Base-by-base conservation (phyloP, 92 coral and sea anemone species). In the Zoanthus solanderi region DNA sequence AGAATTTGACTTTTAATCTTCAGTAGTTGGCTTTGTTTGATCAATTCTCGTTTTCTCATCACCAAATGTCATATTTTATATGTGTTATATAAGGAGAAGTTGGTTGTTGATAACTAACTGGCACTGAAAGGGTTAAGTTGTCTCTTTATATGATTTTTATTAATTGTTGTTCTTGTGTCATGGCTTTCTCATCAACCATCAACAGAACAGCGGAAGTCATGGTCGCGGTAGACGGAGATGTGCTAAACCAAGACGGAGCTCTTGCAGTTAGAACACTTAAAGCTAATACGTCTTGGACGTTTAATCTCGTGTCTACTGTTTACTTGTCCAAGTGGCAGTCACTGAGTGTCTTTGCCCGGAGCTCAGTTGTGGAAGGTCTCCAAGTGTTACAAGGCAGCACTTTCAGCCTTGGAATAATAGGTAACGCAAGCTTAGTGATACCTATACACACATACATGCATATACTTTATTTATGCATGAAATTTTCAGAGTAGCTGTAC, bases 321-420 rank as follows among this genome's bases (percentile, higher is more conserved):
- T 65, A 80, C 85, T 42, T 80, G 85, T 8, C 60, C 75, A 80
- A 67, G 57, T 80, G 85, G 85, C 85, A 80, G 75, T 80, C 85
- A 18, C 13, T 80, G 58, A 44, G 60, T 52, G 50, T 80, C 28
- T 0, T 80, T 6, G 75, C 85, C 4, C 85, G 85, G 18, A 80
- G 74, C 74, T 80, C 85, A 32, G 61, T 80, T 80, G 85, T 80
- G 15, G 75, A 80, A 18, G 85, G 85, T 30, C 45, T 80, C 34
- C 85, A 45, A 15, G 85, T 80, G 32, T 44, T 45, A 13, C 37
- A 80, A 80, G 74, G 58, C 23, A 80, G 85, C 34, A 80, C 85
- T 31, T 80, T 80, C 74, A 42, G 11, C 63, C 75, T 80, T 50
- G 60, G 73, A 48, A 42, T 80, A n/a, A 50, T 50, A 50, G 56